Percentiles rank a stretch among this genome's conserved stretches.
These are phyloP conservation scores for Apodemus speciosus DNA, from an alignment of 2,113 vertebrate species.

Conservation along the genomic window DNA sequence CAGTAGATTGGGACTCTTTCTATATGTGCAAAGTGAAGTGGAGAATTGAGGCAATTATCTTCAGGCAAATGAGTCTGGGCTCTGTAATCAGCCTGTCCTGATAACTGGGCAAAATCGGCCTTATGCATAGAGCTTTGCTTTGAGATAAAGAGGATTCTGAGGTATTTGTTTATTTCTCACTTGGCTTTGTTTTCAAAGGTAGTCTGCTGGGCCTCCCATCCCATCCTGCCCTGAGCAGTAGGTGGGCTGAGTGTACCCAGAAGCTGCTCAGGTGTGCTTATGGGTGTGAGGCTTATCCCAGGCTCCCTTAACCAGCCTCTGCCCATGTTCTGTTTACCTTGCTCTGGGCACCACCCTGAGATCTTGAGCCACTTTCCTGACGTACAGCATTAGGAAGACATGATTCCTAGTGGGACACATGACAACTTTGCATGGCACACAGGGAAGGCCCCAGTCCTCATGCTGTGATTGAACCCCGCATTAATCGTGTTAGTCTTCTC, in stretches of 20 bases:
- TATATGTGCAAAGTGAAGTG: constrained; percentile 68
- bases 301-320: background rate
- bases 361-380: background rate
- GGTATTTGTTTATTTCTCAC: constrained; percentile 44
- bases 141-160: constrained; percentile 1
- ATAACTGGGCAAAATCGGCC: constrained; percentile 38
- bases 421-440: rapidly evolving
- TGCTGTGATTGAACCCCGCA: background rate
- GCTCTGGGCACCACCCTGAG: background rate
- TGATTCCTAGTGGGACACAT: background rate
- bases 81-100: constrained; percentile 64
- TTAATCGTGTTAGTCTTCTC: background rate
- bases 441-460: background rate
- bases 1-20: constrained; percentile 51
- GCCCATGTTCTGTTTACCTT: background rate
- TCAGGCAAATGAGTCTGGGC: constrained; percentile 65
- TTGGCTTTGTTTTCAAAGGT: constrained; percentile 45
- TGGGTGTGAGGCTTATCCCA: rapidly evolving
- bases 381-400: too few species aligned
- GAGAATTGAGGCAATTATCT: constrained; percentile 73
- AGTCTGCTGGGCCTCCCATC: background rate
- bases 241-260: background rate
- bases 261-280: background rate
- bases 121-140: background rate
- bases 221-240: background rate